These are phyloP conservation scores for Diplodus sargus DNA, from an alignment of 2,797 vertebrate species.

Conservation along the genomic window DNA sequence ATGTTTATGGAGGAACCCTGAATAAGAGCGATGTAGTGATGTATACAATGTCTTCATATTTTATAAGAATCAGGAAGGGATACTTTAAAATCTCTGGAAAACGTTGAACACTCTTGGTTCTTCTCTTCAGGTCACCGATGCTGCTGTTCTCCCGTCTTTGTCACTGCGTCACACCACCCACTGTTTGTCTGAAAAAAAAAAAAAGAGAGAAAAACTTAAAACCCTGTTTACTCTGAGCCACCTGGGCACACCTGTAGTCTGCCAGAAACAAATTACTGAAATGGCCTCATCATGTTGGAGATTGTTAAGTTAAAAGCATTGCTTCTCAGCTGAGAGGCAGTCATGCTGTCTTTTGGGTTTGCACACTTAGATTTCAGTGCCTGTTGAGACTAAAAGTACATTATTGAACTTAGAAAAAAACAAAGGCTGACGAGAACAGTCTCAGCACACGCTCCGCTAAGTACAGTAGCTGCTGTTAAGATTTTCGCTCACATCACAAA, in stretches of 20 bases:
- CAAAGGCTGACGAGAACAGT: background rate
- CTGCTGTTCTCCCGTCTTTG: background rate
- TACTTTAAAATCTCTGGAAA: background rate
- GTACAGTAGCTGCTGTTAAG: background rate
- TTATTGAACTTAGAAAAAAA: background rate
- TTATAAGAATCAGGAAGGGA: background rate
- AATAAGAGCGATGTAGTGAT: too few species aligned
- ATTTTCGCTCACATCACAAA: background rate
- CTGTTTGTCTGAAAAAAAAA: background rate
- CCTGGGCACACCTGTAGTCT: background rate
- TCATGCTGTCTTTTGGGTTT: background rate
- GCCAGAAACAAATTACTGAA: background rate
- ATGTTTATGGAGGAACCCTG: too few species aligned
- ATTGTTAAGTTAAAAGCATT: conserved; percentile 9
- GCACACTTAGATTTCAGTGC: background rate
- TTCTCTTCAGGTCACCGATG: background rate
- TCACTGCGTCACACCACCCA: background rate
- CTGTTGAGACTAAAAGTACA: background rate
- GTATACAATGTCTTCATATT: too few species aligned
- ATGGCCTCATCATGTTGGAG: conserved; percentile 3
- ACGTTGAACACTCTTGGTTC: background rate
- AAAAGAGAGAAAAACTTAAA: background rate
- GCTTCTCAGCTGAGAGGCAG: background rate
- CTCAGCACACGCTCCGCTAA: background rate
- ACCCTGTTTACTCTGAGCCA: background rate